These are phyloP conservation scores for Gadopsis bispinosus DNA, from an alignment of 2,797 vertebrate species.

Conservation along the genomic window DNA sequence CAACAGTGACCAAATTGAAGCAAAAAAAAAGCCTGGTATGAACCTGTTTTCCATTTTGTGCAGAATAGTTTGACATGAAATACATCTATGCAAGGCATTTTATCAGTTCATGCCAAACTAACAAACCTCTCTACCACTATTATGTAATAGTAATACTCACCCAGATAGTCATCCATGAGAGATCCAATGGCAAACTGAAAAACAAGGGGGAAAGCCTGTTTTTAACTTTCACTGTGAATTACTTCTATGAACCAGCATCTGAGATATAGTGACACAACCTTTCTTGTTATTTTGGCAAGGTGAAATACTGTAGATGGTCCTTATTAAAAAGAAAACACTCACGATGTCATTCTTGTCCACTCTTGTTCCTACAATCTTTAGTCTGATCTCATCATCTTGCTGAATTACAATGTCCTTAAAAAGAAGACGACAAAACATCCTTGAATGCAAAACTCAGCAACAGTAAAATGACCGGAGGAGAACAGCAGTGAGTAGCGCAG, in stretches of 20 bases:
- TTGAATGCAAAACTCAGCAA: not conserved
- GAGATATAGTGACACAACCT: not conserved
- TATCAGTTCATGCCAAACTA: not conserved
- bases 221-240: constrained; percentile 2
- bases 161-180: constrained; percentile 95
- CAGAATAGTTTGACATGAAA: not conserved
- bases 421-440: constrained; percentile 14
- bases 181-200: constrained; percentile 96
- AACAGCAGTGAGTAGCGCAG: not conserved
- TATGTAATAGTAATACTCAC: constrained; percentile 79
- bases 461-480: not conserved
- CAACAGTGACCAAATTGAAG: not conserved
- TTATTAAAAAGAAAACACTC: constrained; percentile 65
- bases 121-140: not conserved
- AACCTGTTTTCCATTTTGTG: not conserved
- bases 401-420: constrained; percentile 94
- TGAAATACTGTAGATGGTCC: not conserved
- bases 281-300: not conserved
- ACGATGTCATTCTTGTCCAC: constrained; percentile 97
- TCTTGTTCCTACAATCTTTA: constrained; percentile 95
- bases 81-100: not conserved
- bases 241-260: not conserved
- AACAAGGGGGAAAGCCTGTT: constrained; percentile 21
- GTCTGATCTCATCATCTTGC: constrained; percentile 93
- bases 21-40: not conserved